Percentiles rank a stretch among this genome's conserved stretches.
Conservation (phyloP, 2,888 invertebrate genomes). For the Himalopsyche tibetana region DNA sequence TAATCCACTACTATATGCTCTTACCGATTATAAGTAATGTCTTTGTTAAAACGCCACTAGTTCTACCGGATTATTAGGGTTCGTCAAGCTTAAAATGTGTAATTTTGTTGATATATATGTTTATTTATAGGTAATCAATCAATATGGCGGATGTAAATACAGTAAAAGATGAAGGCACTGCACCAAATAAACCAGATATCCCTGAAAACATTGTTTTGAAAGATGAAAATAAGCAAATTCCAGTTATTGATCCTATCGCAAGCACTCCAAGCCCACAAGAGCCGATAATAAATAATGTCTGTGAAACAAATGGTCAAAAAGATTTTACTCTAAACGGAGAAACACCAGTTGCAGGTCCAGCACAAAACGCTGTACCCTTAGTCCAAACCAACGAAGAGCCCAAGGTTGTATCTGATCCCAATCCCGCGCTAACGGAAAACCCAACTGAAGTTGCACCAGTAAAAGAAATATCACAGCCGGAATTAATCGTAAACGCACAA, state of each 20-base stretch:
- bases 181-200: background rate
- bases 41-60: no score
- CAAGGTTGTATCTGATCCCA: background rate
- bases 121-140: background rate
- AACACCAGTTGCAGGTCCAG: background rate
- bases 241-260: background rate
- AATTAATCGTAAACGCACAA: background rate
- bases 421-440: background rate
- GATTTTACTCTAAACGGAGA: background rate
- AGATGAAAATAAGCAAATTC: background rate
- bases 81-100: no score
- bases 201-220: background rate
- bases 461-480: background rate
- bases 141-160: conserved; percentile 25
- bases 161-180: background rate
- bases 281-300: no score
- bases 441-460: background rate
- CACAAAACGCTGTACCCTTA: background rate
- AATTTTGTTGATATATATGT: background rate
- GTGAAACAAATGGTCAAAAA: background rate
- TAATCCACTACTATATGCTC: no score
- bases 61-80: no score
- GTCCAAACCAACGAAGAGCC: background rate
- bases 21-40: no score
- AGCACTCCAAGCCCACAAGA: background rate